These are phyloP conservation scores for Theonella swinhoei DNA, from an alignment of 37 sponge, comb jelly and placozoan genomes.

Conservation along the genomic window DNA sequence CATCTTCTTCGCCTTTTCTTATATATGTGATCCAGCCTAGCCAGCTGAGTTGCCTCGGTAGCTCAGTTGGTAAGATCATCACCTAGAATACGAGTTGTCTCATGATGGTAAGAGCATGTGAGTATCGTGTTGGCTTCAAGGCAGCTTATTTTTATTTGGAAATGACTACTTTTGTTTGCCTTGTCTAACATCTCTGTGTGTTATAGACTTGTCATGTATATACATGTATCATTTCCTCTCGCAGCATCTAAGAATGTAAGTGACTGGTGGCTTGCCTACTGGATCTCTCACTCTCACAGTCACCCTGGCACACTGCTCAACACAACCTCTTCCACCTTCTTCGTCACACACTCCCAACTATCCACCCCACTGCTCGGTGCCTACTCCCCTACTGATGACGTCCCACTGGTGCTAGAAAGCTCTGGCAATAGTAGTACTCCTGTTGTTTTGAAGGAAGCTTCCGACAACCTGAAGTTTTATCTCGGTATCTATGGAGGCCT, in stretches of 20 bases:
- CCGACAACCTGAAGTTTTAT: constrained; percentile 71
- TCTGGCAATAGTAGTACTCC: background rate
- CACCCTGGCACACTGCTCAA: constrained; percentile 17
- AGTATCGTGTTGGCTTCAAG: too few relatives aligned
- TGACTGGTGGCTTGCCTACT: constrained; percentile 93
- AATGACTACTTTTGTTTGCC: too few relatives aligned
- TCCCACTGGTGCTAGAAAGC: background rate
- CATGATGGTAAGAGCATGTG: background rate
- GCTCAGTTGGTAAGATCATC: too few relatives aligned
- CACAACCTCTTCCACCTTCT: background rate
- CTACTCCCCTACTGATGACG: too few relatives aligned
- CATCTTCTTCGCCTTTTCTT: too few relatives aligned
- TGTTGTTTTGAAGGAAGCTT: background rate
- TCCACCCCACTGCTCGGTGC: background rate
- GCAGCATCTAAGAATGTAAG: constrained; percentile 77
- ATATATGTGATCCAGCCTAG: too few relatives aligned
- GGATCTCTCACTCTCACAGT: constrained; percentile 68
- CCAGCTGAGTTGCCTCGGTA: too few relatives aligned
- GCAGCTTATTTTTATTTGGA: too few relatives aligned
- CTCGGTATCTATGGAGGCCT: constrained; percentile 87
- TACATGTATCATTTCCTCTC: background rate
- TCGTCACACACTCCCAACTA: too few relatives aligned
- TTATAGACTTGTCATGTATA: too few relatives aligned
- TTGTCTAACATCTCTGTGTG: too few relatives aligned
- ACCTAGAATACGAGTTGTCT: too few relatives aligned